Base-by-base conservation (phyloP, 2,888 invertebrate species). In the Tinea semifulvella region DNA sequence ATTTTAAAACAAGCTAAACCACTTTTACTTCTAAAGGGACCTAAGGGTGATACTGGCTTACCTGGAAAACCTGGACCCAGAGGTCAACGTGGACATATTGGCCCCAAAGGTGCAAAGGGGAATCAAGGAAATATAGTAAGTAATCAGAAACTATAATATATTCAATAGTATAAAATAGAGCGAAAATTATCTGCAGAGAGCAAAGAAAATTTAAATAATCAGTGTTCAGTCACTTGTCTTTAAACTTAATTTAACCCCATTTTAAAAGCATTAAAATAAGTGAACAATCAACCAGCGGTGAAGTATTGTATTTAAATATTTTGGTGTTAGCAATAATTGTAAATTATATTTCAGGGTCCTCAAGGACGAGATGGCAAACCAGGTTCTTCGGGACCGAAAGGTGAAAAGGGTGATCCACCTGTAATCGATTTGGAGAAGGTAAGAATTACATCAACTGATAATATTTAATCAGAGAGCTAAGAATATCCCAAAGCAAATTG, bases 61-160 rank as follows among this genome's bases (percentile, higher is more conserved):
- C 84, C 81, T 53, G 90, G 90, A 3, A 65, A 70, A 1, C 79
- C 80, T 51, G 88, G 89, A 6, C 56, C 63, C 1, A 55, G 68
- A 18, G 88, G 86, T 1, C 58, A 55, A 3, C 61, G 66, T 27
- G 85, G 88, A 18, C 66, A 68, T 42, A 45, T 42, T 35, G 56
- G 57, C 11, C 35, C 51, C 5, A 49, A 46, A 14, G 58, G 59
- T 7, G 46, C 49, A 11, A 43, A 46, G 1, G 90, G 90, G 17
- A 64, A 64, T 26, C 60, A 73, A 10, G 90, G 90, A 14, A n/a
- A n/a, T n/a, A n/a, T n/a, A n/a, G n/a, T n/a, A n/a, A n/a, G n/a
- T n/a, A n/a, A n/a, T n/a, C n/a, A n/a, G n/a, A n/a, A n/a, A n/a
- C n/a, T n/a, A n/a, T n/a, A n/a, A n/a, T n/a, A n/a, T n/a, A n/a